A percentile compares a stretch with the other conserved stretches of the same genome.
These are phyloP conservation scores for Raillietiella orientalis DNA, from an alignment of 2,888 invertebrate species.

Conservation along the genomic window DNA sequence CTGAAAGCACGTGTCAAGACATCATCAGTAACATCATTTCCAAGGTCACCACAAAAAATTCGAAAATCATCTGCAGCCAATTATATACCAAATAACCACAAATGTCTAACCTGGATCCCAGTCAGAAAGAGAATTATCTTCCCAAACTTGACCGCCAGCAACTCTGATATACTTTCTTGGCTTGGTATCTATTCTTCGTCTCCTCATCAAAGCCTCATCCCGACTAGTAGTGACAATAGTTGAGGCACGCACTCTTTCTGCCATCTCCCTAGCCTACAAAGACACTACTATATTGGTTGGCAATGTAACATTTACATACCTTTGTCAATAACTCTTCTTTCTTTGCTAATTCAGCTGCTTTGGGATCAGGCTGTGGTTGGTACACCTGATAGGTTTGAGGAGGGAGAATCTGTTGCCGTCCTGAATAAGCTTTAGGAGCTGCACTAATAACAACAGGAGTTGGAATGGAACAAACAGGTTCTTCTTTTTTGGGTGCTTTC, in stretches of 20 bases:
- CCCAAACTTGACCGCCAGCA: constrained; percentile 86
- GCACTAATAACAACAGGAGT: constrained; percentile 1
- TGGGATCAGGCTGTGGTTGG: too few species aligned
- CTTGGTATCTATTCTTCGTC: constrained; percentile 18
- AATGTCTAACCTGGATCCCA: constrained; percentile 71
- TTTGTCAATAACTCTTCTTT: too few species aligned
- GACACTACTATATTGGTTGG: too few species aligned
- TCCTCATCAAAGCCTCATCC: background rate
- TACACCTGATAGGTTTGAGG: too few species aligned
- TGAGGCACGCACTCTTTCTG: background rate
- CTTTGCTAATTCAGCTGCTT: too few species aligned
- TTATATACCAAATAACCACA: constrained; percentile 6
- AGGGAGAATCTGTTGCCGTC: too few species aligned
- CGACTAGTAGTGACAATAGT: background rate
- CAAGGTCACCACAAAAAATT: constrained; percentile 96
- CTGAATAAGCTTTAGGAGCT: background rate
- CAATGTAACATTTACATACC: too few species aligned
- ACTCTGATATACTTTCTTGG: constrained; percentile 45
- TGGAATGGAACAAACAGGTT: too few species aligned
- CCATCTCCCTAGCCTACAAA: background rate
- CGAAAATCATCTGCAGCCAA: constrained; percentile 52
- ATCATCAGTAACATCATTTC: constrained; percentile 96
- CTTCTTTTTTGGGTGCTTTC: too few species aligned
- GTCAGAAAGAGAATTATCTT: constrained; percentile 65
- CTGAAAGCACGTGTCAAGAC: constrained; percentile 79